These are phyloP conservation scores for Pyrochroa serraticornis DNA, from an alignment of 2,888 invertebrate genomes.

Conservation along the genomic window DNA sequence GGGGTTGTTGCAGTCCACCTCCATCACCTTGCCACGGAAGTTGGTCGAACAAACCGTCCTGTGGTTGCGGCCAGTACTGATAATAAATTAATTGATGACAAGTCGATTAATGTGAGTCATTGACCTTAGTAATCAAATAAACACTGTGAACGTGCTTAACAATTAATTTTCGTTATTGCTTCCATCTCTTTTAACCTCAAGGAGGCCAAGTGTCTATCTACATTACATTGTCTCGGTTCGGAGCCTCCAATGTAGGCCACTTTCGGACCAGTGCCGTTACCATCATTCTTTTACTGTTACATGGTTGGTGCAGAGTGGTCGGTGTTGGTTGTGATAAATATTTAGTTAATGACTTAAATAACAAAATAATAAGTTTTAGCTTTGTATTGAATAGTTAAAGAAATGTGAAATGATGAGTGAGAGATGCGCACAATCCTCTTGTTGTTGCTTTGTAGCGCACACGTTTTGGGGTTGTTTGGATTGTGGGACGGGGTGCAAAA, in stretches of 20 bases:
- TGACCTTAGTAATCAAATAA: slow-evolving; percentile 10
- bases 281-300: slow-evolving; percentile 46
- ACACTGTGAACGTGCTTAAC: slow-evolving; percentile 1
- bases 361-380: not conserved
- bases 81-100: no score
- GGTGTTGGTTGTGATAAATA: slow-evolving; percentile 6
- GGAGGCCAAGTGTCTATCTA: slow-evolving; percentile 5
- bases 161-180: slow-evolving; percentile 18
- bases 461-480: slow-evolving; percentile 26
- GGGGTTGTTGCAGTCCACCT: no score
- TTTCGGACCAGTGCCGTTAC: slow-evolving; percentile 48
- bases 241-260: slow-evolving; percentile 43
- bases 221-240: not conserved
- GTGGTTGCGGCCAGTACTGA: no score
- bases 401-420: slow-evolving; percentile 37
- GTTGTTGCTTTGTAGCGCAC: slow-evolving; percentile 32
- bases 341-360: not conserved
- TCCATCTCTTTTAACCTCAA: slow-evolving; percentile 11
- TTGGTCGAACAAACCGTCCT: no score
- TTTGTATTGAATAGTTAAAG: not conserved
- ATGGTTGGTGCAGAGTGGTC: slow-evolving; percentile 9
- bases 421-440: slow-evolving; percentile 42
- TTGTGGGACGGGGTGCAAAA: not conserved
- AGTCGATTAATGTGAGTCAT: not conserved
- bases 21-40: no score